Percentiles rank a stretch among this genome's conserved stretches.
phyloP scores from a whole-genome alignment of 2,888 invertebrate species.

The Xanthia togata region DNA sequence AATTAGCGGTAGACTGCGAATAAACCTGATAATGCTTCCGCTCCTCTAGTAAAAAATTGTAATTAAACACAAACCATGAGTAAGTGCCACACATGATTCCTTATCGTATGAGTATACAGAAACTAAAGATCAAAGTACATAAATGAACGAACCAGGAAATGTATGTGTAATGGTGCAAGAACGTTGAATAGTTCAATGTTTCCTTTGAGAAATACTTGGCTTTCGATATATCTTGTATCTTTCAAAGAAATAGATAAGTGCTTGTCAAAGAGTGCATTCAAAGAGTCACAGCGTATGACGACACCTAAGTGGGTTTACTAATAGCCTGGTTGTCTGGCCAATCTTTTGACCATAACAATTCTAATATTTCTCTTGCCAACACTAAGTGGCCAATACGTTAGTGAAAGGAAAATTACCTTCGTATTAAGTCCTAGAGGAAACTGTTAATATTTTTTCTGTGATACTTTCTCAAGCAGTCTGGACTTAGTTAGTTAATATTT shows the following conservation, averaged over 20 bases:
- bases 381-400: background rate
- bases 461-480: background rate
- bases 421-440: background rate
- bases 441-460: background rate
- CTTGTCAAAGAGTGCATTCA: slow-evolving; percentile 25
- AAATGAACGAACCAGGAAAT: slow-evolving; percentile 29
- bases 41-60: background rate
- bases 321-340: slow-evolving; percentile 1
- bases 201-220: slow-evolving; percentile 13
- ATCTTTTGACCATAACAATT: background rate
- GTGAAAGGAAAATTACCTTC: background rate
- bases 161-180: slow-evolving; percentile 46
- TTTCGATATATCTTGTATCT: slow-evolving; percentile 26
- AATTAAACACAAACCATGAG: background rate
- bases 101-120: background rate
- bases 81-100: background rate
- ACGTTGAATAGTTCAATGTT: slow-evolving; percentile 34
- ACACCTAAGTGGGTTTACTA: background rate
- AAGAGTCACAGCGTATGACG: background rate
- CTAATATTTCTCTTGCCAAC: background rate
- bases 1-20: background rate
- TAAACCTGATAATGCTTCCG: no score
- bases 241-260: slow-evolving; percentile 40
- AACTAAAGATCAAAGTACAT: slow-evolving; percentile 12
- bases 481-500: no score